These are phyloP conservation scores for Trachurus trachurus DNA, from an alignment of 2,797 vertebrate genomes.

Conservation along the genomic window DNA sequence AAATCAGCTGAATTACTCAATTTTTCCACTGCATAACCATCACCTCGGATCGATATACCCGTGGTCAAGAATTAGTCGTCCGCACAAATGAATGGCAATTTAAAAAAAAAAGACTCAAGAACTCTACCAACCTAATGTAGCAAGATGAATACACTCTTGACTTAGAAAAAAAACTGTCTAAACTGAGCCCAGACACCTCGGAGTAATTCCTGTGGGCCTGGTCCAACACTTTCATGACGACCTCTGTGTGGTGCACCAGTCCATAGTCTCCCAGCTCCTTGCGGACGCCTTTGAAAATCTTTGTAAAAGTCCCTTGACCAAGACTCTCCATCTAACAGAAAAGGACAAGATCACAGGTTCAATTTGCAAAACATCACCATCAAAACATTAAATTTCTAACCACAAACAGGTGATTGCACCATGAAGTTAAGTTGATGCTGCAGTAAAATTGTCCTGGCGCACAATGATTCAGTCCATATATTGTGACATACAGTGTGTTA, in stretches of 20 bases:
- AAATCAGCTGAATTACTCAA: neutral
- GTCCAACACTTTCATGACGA: constrained; percentile 95
- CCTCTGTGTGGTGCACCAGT: constrained; percentile 93
- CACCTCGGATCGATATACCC: neutral
- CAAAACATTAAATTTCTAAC: neutral
- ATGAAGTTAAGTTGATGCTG: neutral
- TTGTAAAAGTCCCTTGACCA: constrained; percentile 97
- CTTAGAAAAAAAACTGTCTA: neutral
- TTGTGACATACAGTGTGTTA: neutral
- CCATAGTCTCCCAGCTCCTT: constrained; percentile 95
- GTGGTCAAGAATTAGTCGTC: neutral
- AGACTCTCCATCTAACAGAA: constrained; percentile 91
- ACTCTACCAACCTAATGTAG: neutral
- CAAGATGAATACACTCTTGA: neutral
- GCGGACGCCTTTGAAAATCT: constrained; percentile 96
- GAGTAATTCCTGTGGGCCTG: constrained; percentile 95
- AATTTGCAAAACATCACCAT: neutral
- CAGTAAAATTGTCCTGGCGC: neutral
- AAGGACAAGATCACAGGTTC: neutral
- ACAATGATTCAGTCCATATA: neutral
- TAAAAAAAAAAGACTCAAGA: neutral
- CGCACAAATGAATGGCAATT: neutral
- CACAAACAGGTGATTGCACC: neutral
- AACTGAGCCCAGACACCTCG: constrained; percentile 81
- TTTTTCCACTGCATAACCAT: neutral